These are phyloP conservation scores for Drosophila emarginata DNA, from an alignment of 2,888 invertebrate species.

Conservation along the genomic window DNA sequence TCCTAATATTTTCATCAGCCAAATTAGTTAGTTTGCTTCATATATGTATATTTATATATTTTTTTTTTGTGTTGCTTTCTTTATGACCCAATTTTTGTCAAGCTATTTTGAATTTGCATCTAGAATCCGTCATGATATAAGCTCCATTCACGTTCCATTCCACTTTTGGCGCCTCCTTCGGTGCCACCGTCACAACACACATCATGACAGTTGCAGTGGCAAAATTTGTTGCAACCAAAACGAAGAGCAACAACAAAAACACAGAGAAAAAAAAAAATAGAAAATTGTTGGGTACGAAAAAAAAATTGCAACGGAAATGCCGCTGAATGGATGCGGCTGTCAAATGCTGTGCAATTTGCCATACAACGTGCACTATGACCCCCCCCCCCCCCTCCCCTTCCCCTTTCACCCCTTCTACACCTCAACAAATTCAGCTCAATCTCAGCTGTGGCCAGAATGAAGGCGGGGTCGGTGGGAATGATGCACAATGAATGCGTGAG, in stretches of 20 bases:
- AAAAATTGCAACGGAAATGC: slow-evolving; percentile 52
- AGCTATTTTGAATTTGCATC: not conserved
- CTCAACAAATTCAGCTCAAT: slow-evolving; percentile 43
- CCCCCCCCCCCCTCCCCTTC: not conserved
- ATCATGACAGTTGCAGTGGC: not conserved
- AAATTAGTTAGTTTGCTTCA: not conserved
- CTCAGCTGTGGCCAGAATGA: slow-evolving; percentile 36
- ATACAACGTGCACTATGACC: slow-evolving; percentile 33
- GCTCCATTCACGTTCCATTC: not conserved
- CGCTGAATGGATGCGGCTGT: slow-evolving; percentile 69
- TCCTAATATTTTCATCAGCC: not conserved
- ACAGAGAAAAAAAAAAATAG: slow-evolving; percentile 5
- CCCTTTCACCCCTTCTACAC: slow-evolving; percentile 1
- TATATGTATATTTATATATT: too few species aligned
- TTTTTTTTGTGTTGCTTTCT: not conserved
- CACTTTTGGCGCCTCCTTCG: not conserved
- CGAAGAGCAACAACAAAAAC: not conserved
- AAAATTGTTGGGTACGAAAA: slow-evolving; percentile 18
- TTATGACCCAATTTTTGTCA: not conserved
- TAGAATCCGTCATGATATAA: not conserved
- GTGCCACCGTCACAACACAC: not conserved
- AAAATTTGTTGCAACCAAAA: not conserved
- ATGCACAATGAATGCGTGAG: slow-evolving; percentile 28
- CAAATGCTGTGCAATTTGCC: slow-evolving; percentile 71
- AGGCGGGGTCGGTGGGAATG: not conserved